A percentile compares a stretch with the other conserved stretches of the same genome.
These are phyloP conservation scores for Halcyon senegalensis DNA, from an alignment of 2,113 vertebrate genomes.

Conservation along the genomic window DNA sequence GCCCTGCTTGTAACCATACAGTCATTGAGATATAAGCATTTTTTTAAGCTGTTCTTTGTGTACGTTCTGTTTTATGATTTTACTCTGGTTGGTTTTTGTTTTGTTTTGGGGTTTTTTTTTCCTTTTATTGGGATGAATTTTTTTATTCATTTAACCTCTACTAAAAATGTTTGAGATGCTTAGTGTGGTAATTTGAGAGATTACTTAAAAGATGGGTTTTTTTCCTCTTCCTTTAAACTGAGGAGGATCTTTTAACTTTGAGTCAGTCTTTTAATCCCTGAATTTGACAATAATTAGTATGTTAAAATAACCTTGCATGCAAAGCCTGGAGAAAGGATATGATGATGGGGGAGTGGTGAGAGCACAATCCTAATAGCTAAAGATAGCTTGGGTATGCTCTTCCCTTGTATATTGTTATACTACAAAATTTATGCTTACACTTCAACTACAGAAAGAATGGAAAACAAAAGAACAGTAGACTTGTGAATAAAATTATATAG, in stretches of 20 bases:
- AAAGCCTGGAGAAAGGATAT: constrained; percentile 2
- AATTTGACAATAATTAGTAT: constrained; percentile 4
- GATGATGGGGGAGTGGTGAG: constrained; percentile 32
- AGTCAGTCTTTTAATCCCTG: background rate
- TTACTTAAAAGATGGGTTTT: background rate
- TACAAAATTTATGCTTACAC: background rate
- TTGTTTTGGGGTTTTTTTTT: background rate
- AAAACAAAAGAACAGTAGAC: background rate
- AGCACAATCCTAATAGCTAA: background rate
- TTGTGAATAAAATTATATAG: background rate
- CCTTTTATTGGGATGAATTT: background rate
- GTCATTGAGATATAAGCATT: background rate
- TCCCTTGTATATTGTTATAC: background rate
- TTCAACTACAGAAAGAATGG: background rate
- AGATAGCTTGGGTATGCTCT: background rate
- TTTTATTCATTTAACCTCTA: background rate
- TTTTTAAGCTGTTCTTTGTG: background rate
- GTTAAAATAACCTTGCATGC: background rate
- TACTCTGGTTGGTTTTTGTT: background rate
- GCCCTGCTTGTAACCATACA: background rate
- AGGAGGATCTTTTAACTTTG: background rate
- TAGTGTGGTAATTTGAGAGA: background rate
- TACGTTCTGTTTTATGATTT: background rate
- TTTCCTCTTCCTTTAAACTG: background rate
- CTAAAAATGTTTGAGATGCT: background rate